These are phyloP conservation scores for Eurois occulta DNA, from an alignment of 2,888 invertebrate genomes.

Conservation along the genomic window DNA sequence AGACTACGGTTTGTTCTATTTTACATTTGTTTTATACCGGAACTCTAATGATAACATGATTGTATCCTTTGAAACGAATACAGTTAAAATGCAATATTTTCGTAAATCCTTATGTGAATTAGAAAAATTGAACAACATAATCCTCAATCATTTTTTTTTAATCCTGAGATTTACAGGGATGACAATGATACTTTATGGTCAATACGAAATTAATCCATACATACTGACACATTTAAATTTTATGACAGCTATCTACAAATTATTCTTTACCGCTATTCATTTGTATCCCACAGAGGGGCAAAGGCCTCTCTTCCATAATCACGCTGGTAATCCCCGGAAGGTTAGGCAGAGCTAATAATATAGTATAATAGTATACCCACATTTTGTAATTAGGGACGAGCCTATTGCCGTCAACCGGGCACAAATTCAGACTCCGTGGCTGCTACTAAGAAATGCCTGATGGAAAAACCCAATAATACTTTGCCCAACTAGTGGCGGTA, in stretches of 20 bases:
- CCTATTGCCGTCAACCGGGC: too few species aligned
- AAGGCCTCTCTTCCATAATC: neutral
- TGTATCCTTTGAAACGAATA: neutral
- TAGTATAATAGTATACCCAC: too few species aligned
- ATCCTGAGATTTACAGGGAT: neutral
- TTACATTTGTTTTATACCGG: neutral
- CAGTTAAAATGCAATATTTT: neutral
- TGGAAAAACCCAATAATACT: too few species aligned
- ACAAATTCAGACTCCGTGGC: too few species aligned
- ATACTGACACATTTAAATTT: neutral
- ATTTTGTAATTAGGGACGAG: too few species aligned
- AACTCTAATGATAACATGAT: neutral
- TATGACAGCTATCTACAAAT: neutral
- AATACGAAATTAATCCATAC: neutral
- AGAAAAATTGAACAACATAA: constrained; percentile 1
- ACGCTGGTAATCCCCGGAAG: too few species aligned
- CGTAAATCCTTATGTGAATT: neutral
- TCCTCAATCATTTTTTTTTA: neutral
- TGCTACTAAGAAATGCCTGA: too few species aligned
- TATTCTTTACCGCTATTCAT: neutral
- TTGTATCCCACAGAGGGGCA: neutral
- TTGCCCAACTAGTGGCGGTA: too few species aligned
- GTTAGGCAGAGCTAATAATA: too few species aligned
- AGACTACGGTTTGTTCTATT: too few species aligned
- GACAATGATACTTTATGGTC: neutral